Evolutionary conservation across 1,140 invertebrate genomes (phyloP), one percentile per base, ranked within the genome.

Genomic region (Meteorus sp.): DNA sequence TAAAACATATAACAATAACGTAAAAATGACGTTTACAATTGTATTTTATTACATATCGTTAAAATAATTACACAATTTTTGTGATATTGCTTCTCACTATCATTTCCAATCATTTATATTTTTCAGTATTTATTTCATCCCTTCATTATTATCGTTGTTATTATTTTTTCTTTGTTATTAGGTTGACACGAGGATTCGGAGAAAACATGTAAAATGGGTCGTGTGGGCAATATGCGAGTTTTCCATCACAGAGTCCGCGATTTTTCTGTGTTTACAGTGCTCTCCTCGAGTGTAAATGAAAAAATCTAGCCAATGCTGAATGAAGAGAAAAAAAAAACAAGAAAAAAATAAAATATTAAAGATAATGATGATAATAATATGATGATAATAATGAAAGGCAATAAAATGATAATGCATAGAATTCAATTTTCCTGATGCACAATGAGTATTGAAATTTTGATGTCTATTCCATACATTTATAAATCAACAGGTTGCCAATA

Each of bases 141-240:
- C n/a, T 3, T 25, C 20, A 13, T 13, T 25, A 39, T 6, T 22
- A 15, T 37, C 7, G 11, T 13, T 22, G 20, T n/a, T 15, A 29
- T 20, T 51, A 41, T 20, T 7, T 51, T 39, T 23, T 5, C 22
- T 43, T 15, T 41, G 43, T 7, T 23, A 44, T n/a, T n/a, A 20
- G n/a, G 11, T 25, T 23, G 23, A 37, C 17, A 39, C 11, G 41
- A 20, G n/a, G 31, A 29, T 25, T 13, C 13, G 13, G 22, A 45
- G 44, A 33, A 31, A 45, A 17, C 13, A n/a, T 43, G 43, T 25
- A 43, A 51, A 58, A 27, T 58, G 47, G 56, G 56, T 58, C 56
- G 56, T 44, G 35, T 25, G 13, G 44, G 55, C 56, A 58, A 58
- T 58, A 58, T 58, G 56, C 33, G 56, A 58, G 51, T 51, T 58